Base-by-base conservation (phyloP, 2,113 vertebrate species). In the Tringa solitaria region DNA sequence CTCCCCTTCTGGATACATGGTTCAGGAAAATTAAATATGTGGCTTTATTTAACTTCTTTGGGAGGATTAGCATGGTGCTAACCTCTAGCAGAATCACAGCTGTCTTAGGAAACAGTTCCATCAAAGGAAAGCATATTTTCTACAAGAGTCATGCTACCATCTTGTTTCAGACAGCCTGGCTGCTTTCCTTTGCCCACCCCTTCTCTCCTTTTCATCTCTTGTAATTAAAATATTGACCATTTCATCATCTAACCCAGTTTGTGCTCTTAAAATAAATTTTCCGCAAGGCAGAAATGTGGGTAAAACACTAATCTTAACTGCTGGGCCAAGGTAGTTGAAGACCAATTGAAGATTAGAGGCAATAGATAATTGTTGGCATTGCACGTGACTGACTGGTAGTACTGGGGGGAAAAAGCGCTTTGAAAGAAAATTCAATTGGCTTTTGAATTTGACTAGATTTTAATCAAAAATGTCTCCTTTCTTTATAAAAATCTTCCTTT, bases 71-170 rank as follows among this genome's bases (percentile, higher is more conserved):
- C 16, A 21, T 22, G 53, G 84, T 81, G 67, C 74, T 73, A 92
- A 87, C 84, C 81, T 83, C 57, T 73, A 39, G 12, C 45, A 87
- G 63, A 87, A 91, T 91, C 76, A 89, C 88, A 93, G 84, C 81
- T 89, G 82, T 89, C 84, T 87, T 84, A 90, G 15, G 94, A 92
- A 95, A 90, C 63, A 83, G 39, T 87, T 96, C 72, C 88, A 75
- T 91, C 84, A 96, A 94, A 97, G 86, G 57, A 70, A 94, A 95
- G 69, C 77, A 72, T 92, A 75, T 93, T 97, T 97, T 90, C 77
- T 77, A 54, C 37, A 78, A 46, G 24, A 84, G 67, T 96, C 87
- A 87, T 67, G 64, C 19, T 84, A 85, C 91, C 84, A 92, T 82
- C 86, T 95, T 94, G 86, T 83, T 95, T 94, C 83, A 94, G 75